Percentiles rank a stretch among this genome's conserved stretches.
Evolutionary conservation across 2,113 vertebrate genomes (phyloP).

Genomic region (Galemys pyrenaicus): DNA sequence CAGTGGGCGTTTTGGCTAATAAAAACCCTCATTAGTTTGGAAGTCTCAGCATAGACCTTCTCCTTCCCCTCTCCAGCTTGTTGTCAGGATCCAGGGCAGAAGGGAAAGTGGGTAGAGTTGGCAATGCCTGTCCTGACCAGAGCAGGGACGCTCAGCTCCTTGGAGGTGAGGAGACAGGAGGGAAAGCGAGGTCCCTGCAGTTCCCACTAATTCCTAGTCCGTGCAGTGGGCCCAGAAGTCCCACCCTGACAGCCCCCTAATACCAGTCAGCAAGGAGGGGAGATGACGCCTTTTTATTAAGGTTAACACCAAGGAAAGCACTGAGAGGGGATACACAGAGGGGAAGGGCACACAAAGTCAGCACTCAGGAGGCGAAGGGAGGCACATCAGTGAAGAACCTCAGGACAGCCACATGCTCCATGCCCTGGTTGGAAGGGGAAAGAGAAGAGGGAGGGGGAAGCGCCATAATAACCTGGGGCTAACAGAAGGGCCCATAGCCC

Average conservation of each 20-base stretch:
- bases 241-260: constrained; percentile 42
- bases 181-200: background rate
- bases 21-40: background rate
- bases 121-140: background rate
- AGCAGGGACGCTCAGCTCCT: constrained; percentile 20
- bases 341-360: constrained; percentile 73
- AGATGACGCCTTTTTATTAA: constrained; percentile 80
- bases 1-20: background rate
- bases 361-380: constrained; percentile 63
- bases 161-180: constrained; percentile 2
- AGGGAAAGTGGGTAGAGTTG: constrained; percentile 12
- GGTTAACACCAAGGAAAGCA: constrained; percentile 76
- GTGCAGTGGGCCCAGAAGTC: constrained; percentile 10
- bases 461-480: constrained; percentile 54
- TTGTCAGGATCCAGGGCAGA: background rate
- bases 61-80: background rate
- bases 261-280: constrained; percentile 75
- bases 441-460: background rate
- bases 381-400: constrained; percentile 65
- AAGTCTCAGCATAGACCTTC: background rate
- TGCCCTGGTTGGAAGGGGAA: constrained; percentile 59
- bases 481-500: constrained; percentile 49
- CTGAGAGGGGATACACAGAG: constrained; percentile 64
- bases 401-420: constrained; percentile 80
- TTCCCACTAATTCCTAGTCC: constrained; percentile 13